Evolutionary conservation across 1,140 invertebrate species (phyloP), one percentile per base, ranked within the genome.

Genomic region (Zophobas atratus): DNA sequence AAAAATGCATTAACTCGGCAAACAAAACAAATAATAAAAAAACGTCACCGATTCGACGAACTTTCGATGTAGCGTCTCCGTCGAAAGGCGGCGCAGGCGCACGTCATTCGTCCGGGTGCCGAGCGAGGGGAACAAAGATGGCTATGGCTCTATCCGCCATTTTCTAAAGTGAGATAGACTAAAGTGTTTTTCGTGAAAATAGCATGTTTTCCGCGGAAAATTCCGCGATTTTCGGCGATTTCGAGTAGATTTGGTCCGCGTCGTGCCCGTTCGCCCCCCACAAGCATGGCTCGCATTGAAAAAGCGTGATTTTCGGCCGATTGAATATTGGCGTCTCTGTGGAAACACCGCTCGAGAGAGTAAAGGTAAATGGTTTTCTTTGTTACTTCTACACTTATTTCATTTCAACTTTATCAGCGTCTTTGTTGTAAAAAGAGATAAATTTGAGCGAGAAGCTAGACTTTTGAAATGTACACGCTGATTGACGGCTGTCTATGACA

Each of bases 161-260:
- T 85, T 86, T 86, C 85, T 85, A 86, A 86, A 86, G 85, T 85
- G 85, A 86, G 85, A 86, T 81, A 86, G 85, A 86, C 80, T 77
- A 76, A 83, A 81, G 79, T 82, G 82, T 85, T 85, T 85, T 81
- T 81, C 77, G 36, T 34, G 70, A 75, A 80, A 78, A 43, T 67
- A 67, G 60, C 60, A 67, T 67, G 60, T 67, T 79, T 82, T 78
- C 49, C 39, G 53, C 20, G 51, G 70, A 46, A 81, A 76, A 81
- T 80, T 53, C 20, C 5, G 36, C 34, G 60, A 74, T 80, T 83
- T 83, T 76, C 8, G 63, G 77, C 3, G 60, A 78, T 78, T 76
- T 74, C 71, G 41, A 36, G 4, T 57, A 48, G 77, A 77, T 39
- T 8, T 36, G 6, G 51, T 4, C 39, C 41, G 76, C 41, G 75